Percentiles rank a stretch among this genome's conserved stretches.
phyloP scores from a whole-genome alignment of 2,113 vertebrate genomes.

The Megaptera novaeangliae region DNA sequence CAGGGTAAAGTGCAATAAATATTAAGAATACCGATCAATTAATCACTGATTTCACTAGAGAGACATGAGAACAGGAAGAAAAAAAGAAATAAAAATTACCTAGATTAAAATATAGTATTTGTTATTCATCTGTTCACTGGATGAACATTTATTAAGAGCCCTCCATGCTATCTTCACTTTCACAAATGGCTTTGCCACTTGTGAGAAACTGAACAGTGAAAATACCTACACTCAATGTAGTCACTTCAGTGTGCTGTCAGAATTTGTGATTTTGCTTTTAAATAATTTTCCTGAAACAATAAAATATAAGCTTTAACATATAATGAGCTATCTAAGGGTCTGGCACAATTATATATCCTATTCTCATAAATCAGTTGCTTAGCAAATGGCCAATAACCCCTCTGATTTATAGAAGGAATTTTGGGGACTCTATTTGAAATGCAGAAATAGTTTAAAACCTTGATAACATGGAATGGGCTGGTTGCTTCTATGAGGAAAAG shows the following conservation, averaged over 20 bases:
- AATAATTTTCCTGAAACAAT: neutral
- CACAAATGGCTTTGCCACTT: neutral
- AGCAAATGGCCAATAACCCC: neutral
- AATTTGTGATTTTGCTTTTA: conserved; percentile 32
- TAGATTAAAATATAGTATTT: neutral
- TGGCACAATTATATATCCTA: neutral
- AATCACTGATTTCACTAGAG: neutral
- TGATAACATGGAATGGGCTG: neutral
- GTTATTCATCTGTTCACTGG: neutral
- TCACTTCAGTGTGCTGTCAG: neutral
- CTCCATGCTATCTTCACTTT: neutral
- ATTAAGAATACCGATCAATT: neutral
- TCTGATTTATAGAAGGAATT: neutral
- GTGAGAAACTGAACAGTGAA: neutral
- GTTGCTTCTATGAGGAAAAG: neutral
- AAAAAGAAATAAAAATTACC: neutral
- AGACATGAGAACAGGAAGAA: neutral
- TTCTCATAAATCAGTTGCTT: conserved; percentile 23
- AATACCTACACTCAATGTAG: neutral
- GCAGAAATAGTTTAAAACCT: conserved; percentile 32
- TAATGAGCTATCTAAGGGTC: neutral
- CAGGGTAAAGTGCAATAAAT: neutral
- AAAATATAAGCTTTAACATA: conserved; percentile 30
- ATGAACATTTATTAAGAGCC: neutral
- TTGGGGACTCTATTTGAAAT: conserved; percentile 17